These are phyloP conservation scores for Archocentrus centrarchus DNA, from an alignment of 2,113 vertebrate species.

Conservation along the genomic window DNA sequence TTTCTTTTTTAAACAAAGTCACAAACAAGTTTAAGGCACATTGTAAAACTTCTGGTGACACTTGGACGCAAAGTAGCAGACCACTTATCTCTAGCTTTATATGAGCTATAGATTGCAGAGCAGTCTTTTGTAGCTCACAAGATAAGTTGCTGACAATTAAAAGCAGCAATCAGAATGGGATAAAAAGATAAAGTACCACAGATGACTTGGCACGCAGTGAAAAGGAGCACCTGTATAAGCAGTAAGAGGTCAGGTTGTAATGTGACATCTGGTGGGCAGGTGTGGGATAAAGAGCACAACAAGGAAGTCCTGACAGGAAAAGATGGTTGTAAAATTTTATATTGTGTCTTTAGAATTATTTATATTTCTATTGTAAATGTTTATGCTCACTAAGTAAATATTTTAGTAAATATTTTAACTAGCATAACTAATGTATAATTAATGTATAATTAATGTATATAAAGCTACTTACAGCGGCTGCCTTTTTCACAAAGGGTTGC, in stretches of 20 bases:
- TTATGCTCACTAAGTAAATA: background rate
- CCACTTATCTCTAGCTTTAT: background rate
- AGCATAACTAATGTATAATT: background rate
- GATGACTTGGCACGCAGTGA: background rate
- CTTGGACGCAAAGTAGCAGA: background rate
- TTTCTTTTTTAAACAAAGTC: background rate
- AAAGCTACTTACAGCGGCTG: background rate
- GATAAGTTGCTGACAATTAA: background rate
- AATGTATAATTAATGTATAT: background rate
- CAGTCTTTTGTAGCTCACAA: background rate
- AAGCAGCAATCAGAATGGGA: background rate
- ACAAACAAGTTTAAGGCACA: background rate
- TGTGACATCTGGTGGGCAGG: slow-evolving; percentile 21
- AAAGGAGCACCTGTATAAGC: slow-evolving; percentile 1
- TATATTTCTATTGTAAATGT: background rate
- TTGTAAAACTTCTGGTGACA: background rate
- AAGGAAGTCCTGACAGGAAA: background rate
- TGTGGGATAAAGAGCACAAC: background rate
- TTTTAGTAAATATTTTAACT: background rate
- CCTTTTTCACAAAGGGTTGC: background rate
- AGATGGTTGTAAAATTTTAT: background rate
- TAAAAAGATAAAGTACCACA: background rate
- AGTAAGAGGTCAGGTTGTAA: background rate
- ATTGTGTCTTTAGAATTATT: background rate
- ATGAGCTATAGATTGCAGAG: no score